Base-by-base conservation (phyloP, 2,888 invertebrate genomes). In the Opisthograptis luteolata region DNA sequence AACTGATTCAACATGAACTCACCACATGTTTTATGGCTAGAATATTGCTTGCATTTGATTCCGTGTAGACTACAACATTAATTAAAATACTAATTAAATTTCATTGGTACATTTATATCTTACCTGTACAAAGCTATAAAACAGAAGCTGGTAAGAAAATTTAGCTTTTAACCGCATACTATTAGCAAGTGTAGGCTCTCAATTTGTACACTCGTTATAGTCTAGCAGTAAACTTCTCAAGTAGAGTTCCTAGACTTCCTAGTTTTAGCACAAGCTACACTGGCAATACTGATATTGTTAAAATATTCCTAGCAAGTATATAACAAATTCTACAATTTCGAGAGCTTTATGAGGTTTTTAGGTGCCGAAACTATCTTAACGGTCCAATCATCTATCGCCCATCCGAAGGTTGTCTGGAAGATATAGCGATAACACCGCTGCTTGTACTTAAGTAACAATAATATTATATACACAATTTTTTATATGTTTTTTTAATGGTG, bases 41-140 rank as follows among this genome's bases (percentile, higher is more conserved):
- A n/a, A 10, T 25, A 40, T 40, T 39, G 13, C 7, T 6, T 20
- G 12, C 34, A 20, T 20, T 13, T 8, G n/a, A 19, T 6, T 25
- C 9, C 7, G 10, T 9, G 1, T 39, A 0, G 19, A 6, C 2
- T 36, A n/a, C n/a, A n/a, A n/a, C n/a, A n/a, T 45, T 32, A 15
- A 25, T 45, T 43, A 25, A 36, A 31, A 37, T 17, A 8, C 13
- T 31, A 37, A 32, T 22, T 44, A 30, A 36, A 17, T 15, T 36
- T 10, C 27, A 8, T 10, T 36, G 24, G 15, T 24, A 28, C 13
- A 28, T 14, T 27, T 28, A 36, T 30, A 36, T 28, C n/a, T n/a
- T n/a, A n/a, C n/a, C n/a, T n/a, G n/a, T n/a, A n/a, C n/a, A 6
- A 3, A 36, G 34, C 31, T 35, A 36, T 46, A 35, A 45, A 37